Evolutionary conservation across 2,888 invertebrate genomes (phyloP).

Genomic region (Mallateleia sp.): DNA sequence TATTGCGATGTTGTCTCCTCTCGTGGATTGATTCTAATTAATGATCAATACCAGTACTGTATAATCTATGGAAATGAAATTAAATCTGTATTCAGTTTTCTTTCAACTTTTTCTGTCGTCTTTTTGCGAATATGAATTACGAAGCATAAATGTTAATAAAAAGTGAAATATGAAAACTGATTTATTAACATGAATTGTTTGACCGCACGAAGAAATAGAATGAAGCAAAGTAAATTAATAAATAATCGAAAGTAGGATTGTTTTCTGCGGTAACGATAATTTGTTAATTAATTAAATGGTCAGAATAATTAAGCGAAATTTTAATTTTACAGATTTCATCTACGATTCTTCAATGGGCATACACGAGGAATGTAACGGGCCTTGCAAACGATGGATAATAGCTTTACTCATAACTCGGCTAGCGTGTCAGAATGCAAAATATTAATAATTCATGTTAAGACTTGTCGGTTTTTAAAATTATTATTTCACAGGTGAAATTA

Average conservation of each 20-base stretch:
- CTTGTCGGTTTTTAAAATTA: constrained; percentile 23
- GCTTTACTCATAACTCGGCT: constrained; percentile 73
- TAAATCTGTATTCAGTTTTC: no score
- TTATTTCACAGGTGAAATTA: constrained; percentile 27
- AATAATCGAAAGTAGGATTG: background rate
- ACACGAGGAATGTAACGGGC: constrained; percentile 87
- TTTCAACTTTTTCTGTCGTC: no score
- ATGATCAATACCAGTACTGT: no score
- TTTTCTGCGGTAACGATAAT: background rate
- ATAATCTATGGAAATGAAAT: no score
- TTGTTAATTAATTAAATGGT: constrained; percentile 24
- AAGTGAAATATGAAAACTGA: no score
- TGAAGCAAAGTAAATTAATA: background rate
- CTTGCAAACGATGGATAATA: constrained; percentile 73
- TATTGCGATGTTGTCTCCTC: no score
- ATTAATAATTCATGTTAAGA: constrained; percentile 69
- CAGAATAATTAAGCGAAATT: constrained; percentile 82
- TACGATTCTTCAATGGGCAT: constrained; percentile 82
- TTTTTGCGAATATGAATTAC: no score
- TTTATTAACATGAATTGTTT: no score
- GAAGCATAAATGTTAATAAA: no score
- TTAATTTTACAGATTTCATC: constrained; percentile 86
- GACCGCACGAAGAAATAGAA: no score
- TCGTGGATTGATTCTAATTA: no score
- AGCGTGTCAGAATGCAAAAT: constrained; percentile 80